These are phyloP conservation scores for Drosophila tristis DNA, from an alignment of 1,140 invertebrate genomes.

Conservation along the genomic window DNA sequence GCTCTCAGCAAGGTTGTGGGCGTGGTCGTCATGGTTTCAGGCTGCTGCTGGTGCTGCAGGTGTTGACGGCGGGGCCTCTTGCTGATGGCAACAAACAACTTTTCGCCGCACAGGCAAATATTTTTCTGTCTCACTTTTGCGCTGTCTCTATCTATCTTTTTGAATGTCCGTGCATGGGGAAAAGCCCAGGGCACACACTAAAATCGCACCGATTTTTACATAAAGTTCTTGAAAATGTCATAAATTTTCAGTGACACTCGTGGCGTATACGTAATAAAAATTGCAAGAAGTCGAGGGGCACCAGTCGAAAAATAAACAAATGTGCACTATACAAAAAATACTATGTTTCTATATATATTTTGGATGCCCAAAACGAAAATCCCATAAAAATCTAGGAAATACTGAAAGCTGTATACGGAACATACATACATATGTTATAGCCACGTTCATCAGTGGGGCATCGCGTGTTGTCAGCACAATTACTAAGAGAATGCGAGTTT, in stretches of 20 bases:
- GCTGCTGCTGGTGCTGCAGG: slow-evolving; percentile 45
- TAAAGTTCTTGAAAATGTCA: slow-evolving; percentile 43
- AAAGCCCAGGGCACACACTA: slow-evolving; percentile 7
- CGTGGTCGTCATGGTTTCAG: slow-evolving; percentile 52
- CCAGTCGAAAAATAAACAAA: slow-evolving; percentile 8
- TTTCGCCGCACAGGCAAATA: slow-evolving; percentile 22
- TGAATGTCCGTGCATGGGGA: no score
- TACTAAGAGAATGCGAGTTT: neutral
- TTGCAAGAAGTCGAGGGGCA: slow-evolving; percentile 25
- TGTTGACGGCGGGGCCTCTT: slow-evolving; percentile 39
- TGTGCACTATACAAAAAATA: neutral
- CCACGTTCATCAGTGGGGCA: slow-evolving; percentile 27
- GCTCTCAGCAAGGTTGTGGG: slow-evolving; percentile 19
- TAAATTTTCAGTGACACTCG: slow-evolving; percentile 51
- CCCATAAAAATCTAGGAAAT: slow-evolving; percentile 38
- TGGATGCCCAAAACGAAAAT: slow-evolving; percentile 25
- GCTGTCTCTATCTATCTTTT: slow-evolving; percentile 1
- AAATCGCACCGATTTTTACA: slow-evolving; percentile 32
- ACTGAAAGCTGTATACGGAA: slow-evolving; percentile 13
- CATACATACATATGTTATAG: neutral
- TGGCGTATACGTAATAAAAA: slow-evolving; percentile 63
- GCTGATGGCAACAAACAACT: slow-evolving; percentile 27
- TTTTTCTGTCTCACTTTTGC: slow-evolving; percentile 1
- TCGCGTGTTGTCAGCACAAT: slow-evolving; percentile 31
- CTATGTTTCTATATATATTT: neutral